A percentile compares a stretch with the other conserved stretches of the same genome.
phyloP scores from a whole-genome alignment of 1,140 invertebrate genomes.

The Paralvinella palmiformis region DNA sequence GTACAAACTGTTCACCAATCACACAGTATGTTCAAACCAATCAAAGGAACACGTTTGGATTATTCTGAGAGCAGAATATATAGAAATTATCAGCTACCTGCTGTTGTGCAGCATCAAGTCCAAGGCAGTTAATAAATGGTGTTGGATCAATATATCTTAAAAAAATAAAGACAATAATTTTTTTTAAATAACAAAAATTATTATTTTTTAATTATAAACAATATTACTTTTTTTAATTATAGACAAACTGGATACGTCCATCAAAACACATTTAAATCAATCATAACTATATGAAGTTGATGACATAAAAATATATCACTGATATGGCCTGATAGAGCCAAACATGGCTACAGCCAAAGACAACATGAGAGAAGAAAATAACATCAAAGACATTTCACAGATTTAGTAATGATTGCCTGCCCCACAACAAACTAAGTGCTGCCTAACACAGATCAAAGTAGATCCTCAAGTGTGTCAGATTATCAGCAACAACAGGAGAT shows the following conservation, averaged over 20 bases:
- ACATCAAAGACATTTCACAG: too few species aligned
- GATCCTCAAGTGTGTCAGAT: too few species aligned
- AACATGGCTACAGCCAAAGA: too few species aligned
- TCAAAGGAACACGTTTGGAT: background rate
- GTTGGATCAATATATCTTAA: conserved; percentile 57
- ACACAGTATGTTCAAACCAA: background rate
- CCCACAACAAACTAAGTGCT: too few species aligned
- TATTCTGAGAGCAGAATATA: background rate
- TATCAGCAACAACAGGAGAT: too few species aligned
- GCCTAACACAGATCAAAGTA: too few species aligned
- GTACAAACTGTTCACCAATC: too few species aligned
- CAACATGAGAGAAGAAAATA: too few species aligned
- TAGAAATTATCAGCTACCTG: conserved; percentile 28
- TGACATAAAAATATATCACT: background rate
- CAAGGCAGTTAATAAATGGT: conserved; percentile 59
- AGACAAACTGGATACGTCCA: background rate
- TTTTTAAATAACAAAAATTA: background rate
- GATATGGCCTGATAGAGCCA: too few species aligned
- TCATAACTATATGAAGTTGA: background rate
- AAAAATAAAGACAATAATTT: conserved; percentile 1
- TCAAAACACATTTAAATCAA: background rate
- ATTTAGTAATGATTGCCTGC: too few species aligned
- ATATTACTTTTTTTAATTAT: background rate
- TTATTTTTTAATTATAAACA: background rate
- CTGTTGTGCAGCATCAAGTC: conserved; percentile 59